A percentile compares a stretch with the other conserved stretches of the same genome.
Conservation (phyloP, 2,113 vertebrate species). For the Parotia lawesii region DNA sequence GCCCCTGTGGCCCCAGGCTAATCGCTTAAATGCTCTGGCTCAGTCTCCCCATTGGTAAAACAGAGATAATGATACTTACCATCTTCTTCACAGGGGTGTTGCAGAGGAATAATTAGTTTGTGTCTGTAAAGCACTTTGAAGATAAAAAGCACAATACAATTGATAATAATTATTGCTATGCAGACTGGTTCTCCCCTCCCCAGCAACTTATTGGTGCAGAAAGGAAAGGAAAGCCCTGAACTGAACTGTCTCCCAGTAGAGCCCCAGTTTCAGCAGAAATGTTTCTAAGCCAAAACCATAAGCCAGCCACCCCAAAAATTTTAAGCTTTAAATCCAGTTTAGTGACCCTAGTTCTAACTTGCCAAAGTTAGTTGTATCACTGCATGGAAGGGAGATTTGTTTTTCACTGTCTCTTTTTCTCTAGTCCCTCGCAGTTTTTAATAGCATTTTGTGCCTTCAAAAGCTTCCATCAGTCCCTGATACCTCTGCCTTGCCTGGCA, state of each 20-base stretch:
- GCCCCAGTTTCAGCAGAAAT: background rate
- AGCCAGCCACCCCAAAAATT: background rate
- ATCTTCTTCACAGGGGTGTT: conserved; percentile 60
- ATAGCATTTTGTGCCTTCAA: conserved; percentile 55
- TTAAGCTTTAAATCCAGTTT: background rate
- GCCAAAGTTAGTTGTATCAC: background rate
- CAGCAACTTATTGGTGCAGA: conserved; percentile 16
- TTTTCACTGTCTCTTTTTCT: conserved; percentile 28
- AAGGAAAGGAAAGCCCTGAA: conserved; percentile 3
- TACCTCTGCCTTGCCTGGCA: conserved; percentile 49
- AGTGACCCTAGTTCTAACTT: conserved; percentile 2
- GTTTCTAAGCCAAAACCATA: background rate
- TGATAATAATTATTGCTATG: conserved; percentile 66
- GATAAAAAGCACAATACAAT: conserved; percentile 67
- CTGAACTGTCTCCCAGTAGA: background rate
- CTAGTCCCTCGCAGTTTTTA: conserved; percentile 30
- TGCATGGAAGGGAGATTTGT: conserved; percentile 9
- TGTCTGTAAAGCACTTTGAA: conserved; percentile 67
- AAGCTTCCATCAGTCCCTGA: conserved; percentile 50
- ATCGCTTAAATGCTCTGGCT: conserved; percentile 60
- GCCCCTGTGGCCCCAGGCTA: conserved; percentile 24
- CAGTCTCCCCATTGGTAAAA: conserved; percentile 56
- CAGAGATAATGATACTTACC: conserved; percentile 66
- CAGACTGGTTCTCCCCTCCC: conserved; percentile 43
- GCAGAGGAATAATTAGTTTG: conserved; percentile 67